Conservation (phyloP, 2,888 invertebrate genomes). For the Linnaemya vulpina region DNA sequence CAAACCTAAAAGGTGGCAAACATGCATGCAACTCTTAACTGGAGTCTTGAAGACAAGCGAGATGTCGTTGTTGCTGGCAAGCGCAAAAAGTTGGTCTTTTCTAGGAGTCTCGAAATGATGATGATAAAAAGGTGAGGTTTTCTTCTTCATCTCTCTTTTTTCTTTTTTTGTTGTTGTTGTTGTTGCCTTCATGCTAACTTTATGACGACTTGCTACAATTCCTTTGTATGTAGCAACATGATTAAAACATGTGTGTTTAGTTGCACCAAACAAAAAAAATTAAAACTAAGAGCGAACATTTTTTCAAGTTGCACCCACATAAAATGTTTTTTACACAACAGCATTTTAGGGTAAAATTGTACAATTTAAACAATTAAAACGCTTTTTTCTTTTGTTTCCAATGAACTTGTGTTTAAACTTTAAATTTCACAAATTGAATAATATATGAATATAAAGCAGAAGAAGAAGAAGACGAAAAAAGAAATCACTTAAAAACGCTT, state of each 20-base stretch:
- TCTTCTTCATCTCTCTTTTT: background rate
- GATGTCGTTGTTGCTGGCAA: background rate
- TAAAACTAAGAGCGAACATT: background rate
- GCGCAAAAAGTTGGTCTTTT: constrained; percentile 1
- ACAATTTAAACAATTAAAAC: constrained; percentile 36
- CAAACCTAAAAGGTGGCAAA: constrained; percentile 31
- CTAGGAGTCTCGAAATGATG: constrained; percentile 11
- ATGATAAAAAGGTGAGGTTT: constrained; percentile 33
- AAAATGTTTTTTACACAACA: constrained; percentile 8
- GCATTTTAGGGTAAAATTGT: constrained; percentile 41
- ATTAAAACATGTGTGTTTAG: constrained; percentile 59
- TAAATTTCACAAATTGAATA: constrained; percentile 16
- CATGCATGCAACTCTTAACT: constrained; percentile 24
- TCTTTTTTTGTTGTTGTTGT: too few relatives aligned
- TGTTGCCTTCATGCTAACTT: background rate
- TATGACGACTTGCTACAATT: constrained; percentile 37
- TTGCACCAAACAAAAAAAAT: background rate
- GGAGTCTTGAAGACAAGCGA: background rate
- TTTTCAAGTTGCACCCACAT: constrained; percentile 54
- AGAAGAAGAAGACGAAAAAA: constrained; percentile 4
- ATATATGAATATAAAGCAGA: background rate
- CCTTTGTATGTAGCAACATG: constrained; percentile 53
- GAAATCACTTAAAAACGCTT: constrained; percentile 21
- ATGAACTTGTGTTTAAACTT: constrained; percentile 35
- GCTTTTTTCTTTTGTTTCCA: constrained; percentile 9